Conservation (phyloP, 2,797 vertebrate genomes). For the Alca torda region DNA sequence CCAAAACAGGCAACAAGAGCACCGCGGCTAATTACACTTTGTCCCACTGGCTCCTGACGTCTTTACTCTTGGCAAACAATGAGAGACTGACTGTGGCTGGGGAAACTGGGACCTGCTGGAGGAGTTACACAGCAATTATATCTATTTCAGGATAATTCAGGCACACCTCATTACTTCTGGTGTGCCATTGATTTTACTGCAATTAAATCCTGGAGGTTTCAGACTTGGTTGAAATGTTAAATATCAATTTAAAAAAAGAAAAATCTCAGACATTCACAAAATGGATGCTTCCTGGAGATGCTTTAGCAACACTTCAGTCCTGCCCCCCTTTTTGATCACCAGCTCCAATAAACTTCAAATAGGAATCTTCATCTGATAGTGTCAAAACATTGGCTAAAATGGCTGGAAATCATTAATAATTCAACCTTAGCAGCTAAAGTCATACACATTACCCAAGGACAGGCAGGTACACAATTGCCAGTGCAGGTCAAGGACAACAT, state of each 20-base stretch:
- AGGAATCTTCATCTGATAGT: not conserved
- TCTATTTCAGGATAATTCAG: slow-evolving; percentile 55
- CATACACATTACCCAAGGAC: not conserved
- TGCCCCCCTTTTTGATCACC: not conserved
- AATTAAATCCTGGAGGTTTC: slow-evolving; percentile 40
- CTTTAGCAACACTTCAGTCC: not conserved
- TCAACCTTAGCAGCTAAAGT: not conserved
- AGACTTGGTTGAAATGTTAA: slow-evolving; percentile 27
- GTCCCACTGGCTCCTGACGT: slow-evolving; percentile 17
- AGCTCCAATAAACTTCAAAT: not conserved
- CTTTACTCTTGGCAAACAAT: slow-evolving; percentile 50
- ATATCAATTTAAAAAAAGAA: slow-evolving; percentile 9
- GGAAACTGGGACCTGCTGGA: not conserved
- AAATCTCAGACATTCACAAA: not conserved
- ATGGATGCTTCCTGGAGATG: not conserved
- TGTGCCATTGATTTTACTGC: slow-evolving; percentile 30
- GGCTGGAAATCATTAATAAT: not conserved
- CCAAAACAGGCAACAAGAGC: slow-evolving; percentile 25
- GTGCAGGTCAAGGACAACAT: not conserved
- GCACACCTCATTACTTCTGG: slow-evolving; percentile 8
- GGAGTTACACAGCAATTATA: slow-evolving; percentile 40
- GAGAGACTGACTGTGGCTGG: slow-evolving; percentile 30
- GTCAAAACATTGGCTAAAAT: not conserved
- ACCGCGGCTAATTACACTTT: slow-evolving; percentile 34
- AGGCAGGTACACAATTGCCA: not conserved